Conservation (phyloP, 2,113 vertebrate genomes). For the Petaurus breviceps region DNA sequence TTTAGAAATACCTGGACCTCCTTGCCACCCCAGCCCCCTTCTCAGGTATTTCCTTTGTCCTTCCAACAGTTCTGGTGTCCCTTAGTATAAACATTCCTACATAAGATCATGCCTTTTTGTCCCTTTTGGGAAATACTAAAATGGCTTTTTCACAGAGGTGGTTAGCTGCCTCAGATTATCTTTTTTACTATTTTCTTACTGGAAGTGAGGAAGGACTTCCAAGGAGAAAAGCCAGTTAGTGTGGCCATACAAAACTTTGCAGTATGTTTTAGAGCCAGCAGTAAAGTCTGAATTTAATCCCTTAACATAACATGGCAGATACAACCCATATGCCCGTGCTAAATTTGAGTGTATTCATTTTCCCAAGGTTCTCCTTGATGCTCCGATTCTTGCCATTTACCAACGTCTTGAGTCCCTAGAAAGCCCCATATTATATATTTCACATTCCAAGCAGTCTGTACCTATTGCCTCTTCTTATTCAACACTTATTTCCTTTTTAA, state of each 20-base stretch:
- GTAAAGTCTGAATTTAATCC: neutral
- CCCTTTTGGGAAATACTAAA: neutral
- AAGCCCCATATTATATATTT: neutral
- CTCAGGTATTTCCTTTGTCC: neutral
- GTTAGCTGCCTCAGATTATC: neutral
- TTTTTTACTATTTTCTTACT: neutral
- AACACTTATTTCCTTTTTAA: neutral
- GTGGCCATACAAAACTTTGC: neutral
- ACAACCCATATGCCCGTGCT: neutral
- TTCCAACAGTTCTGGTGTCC: neutral
- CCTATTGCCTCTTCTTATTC: neutral
- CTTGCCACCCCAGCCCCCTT: neutral
- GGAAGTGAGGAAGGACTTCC: neutral
- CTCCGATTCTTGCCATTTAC: neutral
- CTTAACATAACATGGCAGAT: neutral
- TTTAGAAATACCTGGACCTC: neutral
- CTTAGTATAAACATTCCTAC: neutral
- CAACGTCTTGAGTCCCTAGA: neutral
- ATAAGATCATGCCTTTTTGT: neutral
- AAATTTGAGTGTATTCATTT: neutral
- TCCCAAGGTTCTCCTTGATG: neutral
- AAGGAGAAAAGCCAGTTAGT: neutral
- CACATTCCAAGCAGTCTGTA: neutral
- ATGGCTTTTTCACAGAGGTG: neutral
- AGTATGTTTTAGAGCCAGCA: neutral